Evolutionary conservation across 1,140 invertebrate genomes (phyloP), one percentile per base, ranked within the genome.

Genomic region (Drosophila grimshawi): DNA sequence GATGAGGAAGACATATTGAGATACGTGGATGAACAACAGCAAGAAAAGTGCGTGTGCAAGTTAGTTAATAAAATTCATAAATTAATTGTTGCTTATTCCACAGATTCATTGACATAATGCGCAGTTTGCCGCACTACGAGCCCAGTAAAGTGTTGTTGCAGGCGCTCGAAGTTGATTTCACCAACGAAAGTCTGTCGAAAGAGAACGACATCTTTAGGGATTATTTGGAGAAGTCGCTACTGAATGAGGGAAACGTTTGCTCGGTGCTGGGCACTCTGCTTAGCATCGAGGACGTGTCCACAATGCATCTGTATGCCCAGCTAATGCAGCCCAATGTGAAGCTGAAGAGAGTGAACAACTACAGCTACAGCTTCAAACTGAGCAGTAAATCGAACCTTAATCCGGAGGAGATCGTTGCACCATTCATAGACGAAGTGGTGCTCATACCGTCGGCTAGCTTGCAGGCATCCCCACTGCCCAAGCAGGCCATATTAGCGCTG

Each of bases 381-480:
- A 19, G 10, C n/a, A 19, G 19, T 3, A 32, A 41, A 2, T n/a
- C 5, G 7, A 33, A 2, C n/a, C 7, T 71, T 0, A 86, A 77
- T 68, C 39, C 69, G 1, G 85, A 88, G 53, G 69, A 89, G 8
- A 59, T 88, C 6, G 41, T 91, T 5, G 19, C 59, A 1, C 59
- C 78, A 4, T 49, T 64, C 48, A 29, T 86, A 41, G 90, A 92
- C 56, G 75, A 91, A 10, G 78, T 90, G 5, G 86, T 91, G 6
- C 62, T 91, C 4, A 68, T 91, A 55, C 90, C 90, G 3, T 72
- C 45, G 30, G n/a, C 48, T 6, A 91, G 90, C 32, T 49, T 79
- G 10, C 4, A 64, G 0, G 77, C 27, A 5, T 52, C 70, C 3
- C 75, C 66, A 0, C 60, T 75, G 19, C 45, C 69, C 3, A 60